phyloP scores from a whole-genome alignment of 2,113 vertebrate genomes.

The Formicarius rufipectus region DNA sequence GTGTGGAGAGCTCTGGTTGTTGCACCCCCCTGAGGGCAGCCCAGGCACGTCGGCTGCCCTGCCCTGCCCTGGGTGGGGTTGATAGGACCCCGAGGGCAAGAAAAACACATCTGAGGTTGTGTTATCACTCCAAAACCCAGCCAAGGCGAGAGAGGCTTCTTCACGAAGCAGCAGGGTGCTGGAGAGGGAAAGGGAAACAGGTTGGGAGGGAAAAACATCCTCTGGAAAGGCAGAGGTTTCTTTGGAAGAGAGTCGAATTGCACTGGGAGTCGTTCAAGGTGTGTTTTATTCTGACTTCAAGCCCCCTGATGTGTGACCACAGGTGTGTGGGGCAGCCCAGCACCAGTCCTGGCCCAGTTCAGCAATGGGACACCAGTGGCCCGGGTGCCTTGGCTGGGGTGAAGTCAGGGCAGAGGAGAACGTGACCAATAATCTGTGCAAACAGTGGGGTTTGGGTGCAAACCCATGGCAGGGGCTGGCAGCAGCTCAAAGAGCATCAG shows the following conservation, averaged over 20 bases:
- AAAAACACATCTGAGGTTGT: neutral
- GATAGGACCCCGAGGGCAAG: neutral
- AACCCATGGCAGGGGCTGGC: fast-evolving
- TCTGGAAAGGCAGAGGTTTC: fast-evolving
- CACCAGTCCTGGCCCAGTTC: fast-evolving
- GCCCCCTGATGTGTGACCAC: neutral
- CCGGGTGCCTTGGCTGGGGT: fast-evolving
- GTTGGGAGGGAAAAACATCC: neutral
- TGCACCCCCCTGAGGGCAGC: neutral
- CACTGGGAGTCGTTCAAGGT: fast-evolving
- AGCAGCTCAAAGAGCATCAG: neutral
- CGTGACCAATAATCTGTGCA: fast-evolving
- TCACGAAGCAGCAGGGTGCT: neutral
- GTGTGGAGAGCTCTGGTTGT: neutral
- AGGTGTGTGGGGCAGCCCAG: neutral
- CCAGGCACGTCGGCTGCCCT: neutral
- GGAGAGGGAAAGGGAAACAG: neutral
- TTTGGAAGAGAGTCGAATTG: neutral
- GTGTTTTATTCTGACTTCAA: fast-evolving
- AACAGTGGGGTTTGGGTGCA: fast-evolving
- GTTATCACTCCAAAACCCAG: neutral
- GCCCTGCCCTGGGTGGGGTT: neutral
- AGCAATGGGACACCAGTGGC: fast-evolving
- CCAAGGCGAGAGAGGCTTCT: neutral
- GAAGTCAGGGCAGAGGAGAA: neutral